Percentiles rank a stretch among this genome's conserved stretches.
These are phyloP conservation scores for Limnothrissa miodon DNA, from an alignment of 2,113 vertebrate genomes.

Conservation along the genomic window DNA sequence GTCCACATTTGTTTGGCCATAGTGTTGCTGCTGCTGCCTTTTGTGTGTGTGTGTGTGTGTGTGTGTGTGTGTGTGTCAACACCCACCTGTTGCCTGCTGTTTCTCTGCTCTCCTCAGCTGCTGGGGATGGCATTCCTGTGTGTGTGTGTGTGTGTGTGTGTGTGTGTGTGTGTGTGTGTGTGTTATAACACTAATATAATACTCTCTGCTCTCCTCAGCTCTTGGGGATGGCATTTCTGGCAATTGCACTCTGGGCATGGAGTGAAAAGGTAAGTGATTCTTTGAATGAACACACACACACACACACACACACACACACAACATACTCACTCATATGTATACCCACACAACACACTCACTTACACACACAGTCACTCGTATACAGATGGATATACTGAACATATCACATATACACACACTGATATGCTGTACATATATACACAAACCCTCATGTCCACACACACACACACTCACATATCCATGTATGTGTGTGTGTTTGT, in stretches of 20 bases:
- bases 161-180: conserved; percentile 32
- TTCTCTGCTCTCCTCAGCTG: too few species aligned
- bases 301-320: neutral
- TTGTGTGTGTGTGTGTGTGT: too few species aligned
- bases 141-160: neutral
- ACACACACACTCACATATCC: too few species aligned
- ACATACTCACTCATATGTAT: neutral
- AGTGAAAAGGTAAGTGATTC: conserved; percentile 48
- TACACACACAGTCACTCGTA: too few species aligned
- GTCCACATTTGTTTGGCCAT: too few species aligned
- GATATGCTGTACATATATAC: too few species aligned
- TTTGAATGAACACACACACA: neutral
- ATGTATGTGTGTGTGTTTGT: conserved; percentile 22
- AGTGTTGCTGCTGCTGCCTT: neutral
- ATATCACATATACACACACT: too few species aligned
- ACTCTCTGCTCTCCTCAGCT: conserved; percentile 35
- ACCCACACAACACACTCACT: neutral
- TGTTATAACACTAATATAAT: neutral
- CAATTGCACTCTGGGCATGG: conserved; percentile 57
- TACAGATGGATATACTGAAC: too few species aligned
- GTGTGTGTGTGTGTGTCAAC: too few species aligned
- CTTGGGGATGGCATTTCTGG: conserved; percentile 53
- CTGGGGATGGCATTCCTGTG: neutral
- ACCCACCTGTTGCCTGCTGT: too few species aligned
- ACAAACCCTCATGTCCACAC: too few species aligned